Percentiles rank a stretch among this genome's conserved stretches.
phyloP scores from a whole-genome alignment of 2,113 vertebrate genomes.

The Myotis brandtii region DNA sequence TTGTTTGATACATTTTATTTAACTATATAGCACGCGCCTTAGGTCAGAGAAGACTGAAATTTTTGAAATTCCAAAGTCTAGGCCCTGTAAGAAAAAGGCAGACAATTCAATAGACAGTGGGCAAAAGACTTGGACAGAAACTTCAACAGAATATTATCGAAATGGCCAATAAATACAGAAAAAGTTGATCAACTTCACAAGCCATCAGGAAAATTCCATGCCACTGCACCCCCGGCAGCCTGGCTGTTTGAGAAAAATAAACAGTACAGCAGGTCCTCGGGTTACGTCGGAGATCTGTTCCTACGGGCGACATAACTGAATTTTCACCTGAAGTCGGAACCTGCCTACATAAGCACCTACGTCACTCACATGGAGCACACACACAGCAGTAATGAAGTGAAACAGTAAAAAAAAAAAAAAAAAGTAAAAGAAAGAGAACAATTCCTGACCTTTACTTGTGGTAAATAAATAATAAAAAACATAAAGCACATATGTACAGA shows the following conservation, averaged over 20 bases:
- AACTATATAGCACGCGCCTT: not conserved
- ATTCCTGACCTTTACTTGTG: no score
- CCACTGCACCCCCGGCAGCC: not conserved
- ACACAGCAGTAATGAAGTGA: no score
- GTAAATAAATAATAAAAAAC: no score
- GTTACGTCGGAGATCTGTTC: no score
- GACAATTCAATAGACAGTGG: not conserved
- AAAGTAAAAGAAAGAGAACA: no score
- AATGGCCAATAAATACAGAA: not conserved
- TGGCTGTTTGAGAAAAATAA: not conserved
- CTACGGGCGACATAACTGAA: no score
- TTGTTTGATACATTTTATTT: not conserved
- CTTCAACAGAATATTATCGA: not conserved
- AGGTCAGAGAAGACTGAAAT: not conserved
- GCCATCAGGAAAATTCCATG: not conserved
- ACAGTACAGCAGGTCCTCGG: no score
- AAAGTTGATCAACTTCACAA: not conserved
- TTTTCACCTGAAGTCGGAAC: no score
- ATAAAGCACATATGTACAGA: no score
- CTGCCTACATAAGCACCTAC: no score
- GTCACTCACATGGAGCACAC: no score
- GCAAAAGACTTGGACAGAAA: slow-evolving; percentile 28
- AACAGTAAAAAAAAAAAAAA: no score
- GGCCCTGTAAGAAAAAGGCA: not conserved
- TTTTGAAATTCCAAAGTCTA: not conserved